A percentile compares a stretch with the other conserved stretches of the same genome.
phyloP scores from a whole-genome alignment of 1,140 invertebrate genomes.

The Pissodes strobi region DNA sequence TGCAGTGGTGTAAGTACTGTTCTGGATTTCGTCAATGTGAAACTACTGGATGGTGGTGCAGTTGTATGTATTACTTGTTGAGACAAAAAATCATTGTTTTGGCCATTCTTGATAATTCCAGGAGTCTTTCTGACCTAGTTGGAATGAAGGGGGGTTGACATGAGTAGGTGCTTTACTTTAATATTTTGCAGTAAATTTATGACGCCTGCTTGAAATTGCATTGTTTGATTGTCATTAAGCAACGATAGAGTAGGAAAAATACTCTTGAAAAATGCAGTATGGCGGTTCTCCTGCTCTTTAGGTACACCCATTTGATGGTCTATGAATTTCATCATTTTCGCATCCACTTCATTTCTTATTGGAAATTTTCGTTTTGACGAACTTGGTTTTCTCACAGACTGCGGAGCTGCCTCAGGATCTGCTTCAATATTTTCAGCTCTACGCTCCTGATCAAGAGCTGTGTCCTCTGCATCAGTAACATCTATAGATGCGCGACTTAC shows the following conservation, averaged over 20 bases:
- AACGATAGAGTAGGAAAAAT: constrained; percentile 2
- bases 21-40: background rate
- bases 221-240: constrained; percentile 8
- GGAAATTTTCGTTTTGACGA: background rate
- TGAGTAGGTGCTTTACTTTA: background rate
- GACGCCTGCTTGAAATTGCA: constrained; percentile 13
- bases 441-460: background rate
- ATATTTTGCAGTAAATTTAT: constrained; percentile 12
- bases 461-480: background rate
- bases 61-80: background rate
- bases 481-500: background rate
- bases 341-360: background rate
- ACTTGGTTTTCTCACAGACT: background rate
- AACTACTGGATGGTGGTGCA: background rate
- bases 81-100: background rate
- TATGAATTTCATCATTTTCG: background rate
- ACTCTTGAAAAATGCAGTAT: constrained; percentile 14
- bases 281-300: background rate
- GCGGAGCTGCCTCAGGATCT: background rate
- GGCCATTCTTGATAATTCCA: too few species aligned
- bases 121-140: background rate
- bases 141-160: background rate
- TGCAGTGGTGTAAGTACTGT: background rate
- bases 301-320: background rate
- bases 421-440: background rate